Conservation (phyloP, 2,888 invertebrate genomes). For the Ophioninae sp. region DNA sequence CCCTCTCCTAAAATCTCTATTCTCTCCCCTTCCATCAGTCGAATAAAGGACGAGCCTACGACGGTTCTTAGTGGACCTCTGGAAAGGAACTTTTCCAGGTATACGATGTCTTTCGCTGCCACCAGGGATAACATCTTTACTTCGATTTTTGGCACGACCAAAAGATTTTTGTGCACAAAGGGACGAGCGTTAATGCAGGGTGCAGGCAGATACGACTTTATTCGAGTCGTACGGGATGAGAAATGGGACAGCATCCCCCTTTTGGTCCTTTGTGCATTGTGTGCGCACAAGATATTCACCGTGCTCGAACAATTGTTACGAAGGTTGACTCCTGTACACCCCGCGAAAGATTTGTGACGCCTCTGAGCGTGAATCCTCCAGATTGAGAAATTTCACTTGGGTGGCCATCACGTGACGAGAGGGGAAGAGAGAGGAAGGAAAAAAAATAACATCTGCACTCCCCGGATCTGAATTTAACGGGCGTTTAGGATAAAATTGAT, state of each 20-base stretch:
- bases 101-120: constrained; percentile 6
- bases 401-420: constrained; percentile 56
- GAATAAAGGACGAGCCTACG: constrained; percentile 12
- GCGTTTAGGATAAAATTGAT: constrained; percentile 71
- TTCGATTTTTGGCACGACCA: constrained; percentile 34
- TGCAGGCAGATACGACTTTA: constrained; percentile 61
- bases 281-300: constrained; percentile 32
- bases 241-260: constrained; percentile 47
- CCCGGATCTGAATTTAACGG: constrained; percentile 72
- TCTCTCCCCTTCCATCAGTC: not conserved
- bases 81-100: constrained; percentile 38
- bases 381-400: constrained; percentile 70
- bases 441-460: constrained; percentile 72
- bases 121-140: constrained; percentile 49
- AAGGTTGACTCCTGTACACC: constrained; percentile 65
- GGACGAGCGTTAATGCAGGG: constrained; percentile 24
- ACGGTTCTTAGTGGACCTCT: constrained; percentile 23
- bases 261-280: constrained; percentile 48
- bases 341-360: constrained; percentile 66
- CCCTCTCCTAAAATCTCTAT: not conserved
- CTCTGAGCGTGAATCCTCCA: constrained; percentile 53
- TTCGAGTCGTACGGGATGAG: constrained; percentile 49
- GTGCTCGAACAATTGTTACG: constrained; percentile 58
- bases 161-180: constrained; percentile 56
- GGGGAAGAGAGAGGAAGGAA: constrained; percentile 29